Evolutionary conservation across 1,140 invertebrate species (phyloP).

Genomic region (Lordiphosa collinella): DNA sequence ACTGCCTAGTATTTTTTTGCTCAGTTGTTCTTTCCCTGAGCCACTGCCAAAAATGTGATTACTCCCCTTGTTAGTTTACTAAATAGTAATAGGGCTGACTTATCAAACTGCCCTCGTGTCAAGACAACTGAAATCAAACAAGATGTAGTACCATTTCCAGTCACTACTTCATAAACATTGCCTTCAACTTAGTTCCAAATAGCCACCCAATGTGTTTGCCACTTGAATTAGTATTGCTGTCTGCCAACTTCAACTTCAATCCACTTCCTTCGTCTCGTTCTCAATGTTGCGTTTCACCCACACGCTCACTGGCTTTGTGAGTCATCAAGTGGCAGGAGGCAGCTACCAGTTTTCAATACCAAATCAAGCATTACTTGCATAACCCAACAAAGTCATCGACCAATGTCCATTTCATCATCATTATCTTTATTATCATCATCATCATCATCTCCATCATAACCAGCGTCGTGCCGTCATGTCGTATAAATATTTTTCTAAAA

Average conservation of each 20-base stretch:
- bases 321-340: conserved; percentile 62
- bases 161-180: conserved; percentile 1
- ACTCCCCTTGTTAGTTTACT: too few species aligned
- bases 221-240: conserved; percentile 12
- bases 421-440: conserved; percentile 19
- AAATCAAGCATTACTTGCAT: conserved; percentile 78
- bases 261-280: conserved; percentile 3
- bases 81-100: too few species aligned
- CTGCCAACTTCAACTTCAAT: conserved; percentile 4
- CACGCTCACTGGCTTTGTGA: conserved; percentile 34
- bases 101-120: too few species aligned
- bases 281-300: conserved; percentile 16
- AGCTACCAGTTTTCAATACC: conserved; percentile 76
- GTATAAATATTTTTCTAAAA: conserved; percentile 69
- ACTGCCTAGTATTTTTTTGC: too few species aligned
- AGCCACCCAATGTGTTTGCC: conserved; percentile 17
- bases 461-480: conserved; percentile 35
- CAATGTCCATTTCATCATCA: conserved; percentile 54
- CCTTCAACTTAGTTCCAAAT: conserved; percentile 13
- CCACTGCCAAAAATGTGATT: too few species aligned
- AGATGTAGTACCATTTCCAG: too few species aligned
- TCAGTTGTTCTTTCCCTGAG: too few species aligned
- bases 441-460: conserved; percentile 24
- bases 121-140: too few species aligned
- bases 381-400: conserved; percentile 50